These are phyloP conservation scores for Cochlearius cochlearius DNA, from an alignment of 2,113 vertebrate genomes.

Conservation along the genomic window DNA sequence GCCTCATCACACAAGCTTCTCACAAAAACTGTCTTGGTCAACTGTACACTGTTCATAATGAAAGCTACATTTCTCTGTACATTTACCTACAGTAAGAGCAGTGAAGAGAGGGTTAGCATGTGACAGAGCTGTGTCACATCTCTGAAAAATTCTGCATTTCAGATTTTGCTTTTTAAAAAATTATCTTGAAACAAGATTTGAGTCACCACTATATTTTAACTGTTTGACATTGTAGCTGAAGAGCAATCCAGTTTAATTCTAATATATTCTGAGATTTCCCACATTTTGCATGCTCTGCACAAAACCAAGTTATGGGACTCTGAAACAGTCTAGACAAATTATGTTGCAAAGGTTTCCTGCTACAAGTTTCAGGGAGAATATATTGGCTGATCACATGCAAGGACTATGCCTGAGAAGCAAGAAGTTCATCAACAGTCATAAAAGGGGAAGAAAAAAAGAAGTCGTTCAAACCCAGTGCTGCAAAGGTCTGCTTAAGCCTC, in stretches of 20 bases:
- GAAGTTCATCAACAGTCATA: background rate
- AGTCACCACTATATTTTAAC: background rate
- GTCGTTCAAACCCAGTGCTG: background rate
- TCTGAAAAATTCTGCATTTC: background rate
- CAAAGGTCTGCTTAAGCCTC: background rate
- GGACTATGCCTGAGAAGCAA: background rate
- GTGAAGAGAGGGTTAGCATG: background rate
- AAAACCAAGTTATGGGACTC: background rate
- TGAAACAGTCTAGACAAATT: background rate
- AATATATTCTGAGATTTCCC: background rate
- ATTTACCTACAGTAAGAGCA: background rate
- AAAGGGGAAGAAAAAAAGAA: background rate
- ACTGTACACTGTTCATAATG: rapidly evolving
- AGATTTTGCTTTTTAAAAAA: background rate
- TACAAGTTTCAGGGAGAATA: background rate
- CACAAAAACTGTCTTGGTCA: background rate
- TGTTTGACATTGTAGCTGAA: background rate
- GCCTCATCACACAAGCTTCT: background rate
- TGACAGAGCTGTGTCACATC: background rate
- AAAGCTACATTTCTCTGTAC: background rate
- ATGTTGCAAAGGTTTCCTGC: background rate
- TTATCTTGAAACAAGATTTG: background rate
- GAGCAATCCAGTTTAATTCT: background rate
- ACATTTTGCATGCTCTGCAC: background rate
- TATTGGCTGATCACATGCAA: background rate